Conservation (phyloP, 2,113 vertebrate species). For the Thunnus maccoyii region DNA sequence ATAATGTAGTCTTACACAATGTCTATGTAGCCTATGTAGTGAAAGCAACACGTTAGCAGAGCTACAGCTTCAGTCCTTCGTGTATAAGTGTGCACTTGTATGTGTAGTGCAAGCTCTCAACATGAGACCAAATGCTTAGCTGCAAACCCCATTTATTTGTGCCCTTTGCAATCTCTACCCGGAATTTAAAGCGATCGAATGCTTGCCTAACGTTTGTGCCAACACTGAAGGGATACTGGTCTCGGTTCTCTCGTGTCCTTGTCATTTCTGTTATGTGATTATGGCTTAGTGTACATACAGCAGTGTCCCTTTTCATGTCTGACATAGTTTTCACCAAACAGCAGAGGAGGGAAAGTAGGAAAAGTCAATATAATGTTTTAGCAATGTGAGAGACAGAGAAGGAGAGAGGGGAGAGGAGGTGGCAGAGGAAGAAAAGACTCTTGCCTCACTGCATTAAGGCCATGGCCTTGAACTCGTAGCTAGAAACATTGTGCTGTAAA, state of each 20-base stretch:
- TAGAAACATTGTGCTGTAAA: constrained; percentile 41
- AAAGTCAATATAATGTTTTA: constrained; percentile 43
- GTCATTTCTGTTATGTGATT: constrained; percentile 41
- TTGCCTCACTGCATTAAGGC: constrained; percentile 45
- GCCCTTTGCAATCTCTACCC: constrained; percentile 25
- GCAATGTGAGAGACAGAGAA: constrained; percentile 32
- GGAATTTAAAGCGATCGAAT: constrained; percentile 23
- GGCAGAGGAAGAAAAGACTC: constrained; percentile 42
- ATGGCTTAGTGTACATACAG: constrained; percentile 6
- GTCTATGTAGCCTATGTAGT: too few relatives aligned
- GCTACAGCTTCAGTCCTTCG: too few relatives aligned
- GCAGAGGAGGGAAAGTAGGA: constrained; percentile 14
- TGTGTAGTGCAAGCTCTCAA: constrained; percentile 2
- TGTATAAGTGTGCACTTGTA: constrained; percentile 1
- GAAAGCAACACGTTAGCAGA: too few relatives aligned
- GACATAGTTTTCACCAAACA: constrained; percentile 28
- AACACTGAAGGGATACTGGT: constrained; percentile 7
- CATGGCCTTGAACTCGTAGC: constrained; percentile 47
- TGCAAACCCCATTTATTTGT: constrained; percentile 1
- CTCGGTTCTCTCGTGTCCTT: constrained; percentile 52
- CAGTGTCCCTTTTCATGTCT: constrained; percentile 26
- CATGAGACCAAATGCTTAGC: constrained; percentile 31
- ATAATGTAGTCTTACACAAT: constrained; percentile 6
- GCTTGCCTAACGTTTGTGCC: neutral
- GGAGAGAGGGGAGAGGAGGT: neutral